These are phyloP conservation scores for Struthio camelus DNA, from an alignment of 2,113 vertebrate genomes.

Conservation along the genomic window DNA sequence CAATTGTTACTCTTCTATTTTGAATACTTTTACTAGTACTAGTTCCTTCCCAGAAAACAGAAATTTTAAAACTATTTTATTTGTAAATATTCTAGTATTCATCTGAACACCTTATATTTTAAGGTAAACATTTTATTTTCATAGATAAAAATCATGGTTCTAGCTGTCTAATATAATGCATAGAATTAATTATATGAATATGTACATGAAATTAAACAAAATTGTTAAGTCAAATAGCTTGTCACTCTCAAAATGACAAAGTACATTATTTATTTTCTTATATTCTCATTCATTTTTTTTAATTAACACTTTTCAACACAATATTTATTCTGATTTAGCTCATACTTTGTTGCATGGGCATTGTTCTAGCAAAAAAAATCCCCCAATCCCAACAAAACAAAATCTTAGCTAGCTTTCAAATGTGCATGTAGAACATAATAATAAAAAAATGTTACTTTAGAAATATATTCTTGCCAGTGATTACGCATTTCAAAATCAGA, in stretches of 20 bases:
- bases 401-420: neutral
- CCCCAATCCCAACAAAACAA: neutral
- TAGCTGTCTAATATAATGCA: neutral
- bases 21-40: neutral
- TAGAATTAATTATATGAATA: neutral
- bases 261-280: neutral
- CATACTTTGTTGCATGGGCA: neutral
- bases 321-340: neutral
- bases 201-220: neutral
- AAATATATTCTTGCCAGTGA: neutral
- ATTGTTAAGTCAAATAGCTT: neutral
- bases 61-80: neutral
- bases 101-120: neutral
- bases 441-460: neutral
- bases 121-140: neutral
- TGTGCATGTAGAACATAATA: neutral
- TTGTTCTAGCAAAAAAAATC: neutral
- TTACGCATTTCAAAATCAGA: neutral
- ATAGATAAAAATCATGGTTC: neutral
- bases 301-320: neutral
- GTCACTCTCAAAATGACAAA: neutral
- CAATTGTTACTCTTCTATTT: neutral
- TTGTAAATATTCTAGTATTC: neutral
- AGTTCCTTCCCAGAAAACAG: neutral
- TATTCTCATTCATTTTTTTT: neutral